These are phyloP conservation scores for Drosophila lini DNA, from an alignment of 1,140 invertebrate genomes.

Conservation along the genomic window DNA sequence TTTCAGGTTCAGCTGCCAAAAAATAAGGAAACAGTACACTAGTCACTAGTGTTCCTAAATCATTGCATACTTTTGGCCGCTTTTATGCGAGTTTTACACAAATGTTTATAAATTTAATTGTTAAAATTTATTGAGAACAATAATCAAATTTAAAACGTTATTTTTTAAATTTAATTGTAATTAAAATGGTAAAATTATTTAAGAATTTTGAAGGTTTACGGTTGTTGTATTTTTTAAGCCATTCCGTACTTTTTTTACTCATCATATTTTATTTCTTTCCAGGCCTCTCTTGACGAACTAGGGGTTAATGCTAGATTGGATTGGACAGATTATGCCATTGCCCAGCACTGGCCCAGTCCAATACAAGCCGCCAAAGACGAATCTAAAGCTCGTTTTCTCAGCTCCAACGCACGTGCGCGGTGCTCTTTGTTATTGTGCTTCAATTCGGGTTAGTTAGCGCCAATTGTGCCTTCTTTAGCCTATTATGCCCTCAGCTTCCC, in stretches of 20 bases:
- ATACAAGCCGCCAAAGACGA: background rate
- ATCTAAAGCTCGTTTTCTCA: constrained; percentile 1
- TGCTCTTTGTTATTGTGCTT: constrained; percentile 45
- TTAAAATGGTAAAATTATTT: too few species aligned
- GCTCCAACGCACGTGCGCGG: constrained; percentile 54
- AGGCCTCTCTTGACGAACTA: background rate
- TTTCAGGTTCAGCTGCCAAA: too few species aligned
- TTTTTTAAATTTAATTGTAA: too few species aligned
- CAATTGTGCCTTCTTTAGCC: constrained; percentile 5
- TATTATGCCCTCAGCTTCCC: constrained; percentile 7
- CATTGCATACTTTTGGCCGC: background rate
- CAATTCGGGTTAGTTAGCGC: constrained; percentile 54
- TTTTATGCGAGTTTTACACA: background rate
- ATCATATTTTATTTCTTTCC: background rate
- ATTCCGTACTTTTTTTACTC: too few species aligned
- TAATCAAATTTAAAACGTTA: too few species aligned
- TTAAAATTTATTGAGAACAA: too few species aligned
- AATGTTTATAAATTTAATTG: too few species aligned
- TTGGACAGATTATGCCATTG: background rate
- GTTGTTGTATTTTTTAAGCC: too few species aligned
- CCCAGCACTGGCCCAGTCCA: constrained; percentile 6
- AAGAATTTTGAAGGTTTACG: too few species aligned
- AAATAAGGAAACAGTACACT: too few species aligned
- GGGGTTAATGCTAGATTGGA: constrained; percentile 1
- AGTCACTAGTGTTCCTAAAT: background rate